phyloP scores from a whole-genome alignment of 30 jellyfish, hydroid and myxozoan species.

The Kudoa iwatai region DNA sequence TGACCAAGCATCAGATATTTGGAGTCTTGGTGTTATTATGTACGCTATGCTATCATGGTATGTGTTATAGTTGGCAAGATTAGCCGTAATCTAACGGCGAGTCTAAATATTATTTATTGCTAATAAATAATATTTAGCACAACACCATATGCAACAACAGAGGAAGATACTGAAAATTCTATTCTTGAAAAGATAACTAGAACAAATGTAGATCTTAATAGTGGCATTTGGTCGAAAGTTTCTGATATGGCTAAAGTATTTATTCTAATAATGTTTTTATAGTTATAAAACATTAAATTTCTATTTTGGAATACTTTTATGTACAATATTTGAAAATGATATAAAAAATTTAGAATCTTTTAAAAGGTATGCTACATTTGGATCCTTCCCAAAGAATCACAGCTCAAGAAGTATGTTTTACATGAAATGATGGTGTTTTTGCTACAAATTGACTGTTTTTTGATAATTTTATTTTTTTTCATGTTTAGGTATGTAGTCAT shows the following conservation, averaged over 20 bases:
- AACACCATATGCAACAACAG: slow-evolving; percentile 67
- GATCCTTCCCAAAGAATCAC: slow-evolving; percentile 43
- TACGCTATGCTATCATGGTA: slow-evolving; percentile 77
- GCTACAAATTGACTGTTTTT: too few relatives aligned
- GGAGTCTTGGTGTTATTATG: slow-evolving; percentile 72
- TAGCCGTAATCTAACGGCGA: neutral
- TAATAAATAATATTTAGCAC: slow-evolving; percentile 19
- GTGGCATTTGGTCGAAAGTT: slow-evolving; percentile 44
- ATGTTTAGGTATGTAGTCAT: too few relatives aligned
- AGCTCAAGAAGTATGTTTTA: slow-evolving; percentile 27
- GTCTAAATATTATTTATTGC: too few relatives aligned
- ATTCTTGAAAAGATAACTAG: slow-evolving; percentile 19
- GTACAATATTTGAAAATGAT: too few relatives aligned
- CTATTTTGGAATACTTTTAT: too few relatives aligned
- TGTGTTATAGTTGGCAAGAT: neutral
- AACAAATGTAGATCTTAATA: slow-evolving; percentile 10
- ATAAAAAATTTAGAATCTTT: slow-evolving; percentile 20
- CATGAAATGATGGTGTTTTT: too few relatives aligned
- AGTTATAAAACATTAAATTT: too few relatives aligned
- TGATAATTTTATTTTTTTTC: too few relatives aligned
- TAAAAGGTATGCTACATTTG: slow-evolving; percentile 23
- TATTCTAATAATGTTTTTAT: neutral
- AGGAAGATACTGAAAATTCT: slow-evolving; percentile 26
- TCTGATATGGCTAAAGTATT: slow-evolving; percentile 44
- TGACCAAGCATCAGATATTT: slow-evolving; percentile 81